Evolutionary conservation across 2,797 vertebrate genomes (phyloP).

Genomic region (Rhabdomys pumilio): DNA sequence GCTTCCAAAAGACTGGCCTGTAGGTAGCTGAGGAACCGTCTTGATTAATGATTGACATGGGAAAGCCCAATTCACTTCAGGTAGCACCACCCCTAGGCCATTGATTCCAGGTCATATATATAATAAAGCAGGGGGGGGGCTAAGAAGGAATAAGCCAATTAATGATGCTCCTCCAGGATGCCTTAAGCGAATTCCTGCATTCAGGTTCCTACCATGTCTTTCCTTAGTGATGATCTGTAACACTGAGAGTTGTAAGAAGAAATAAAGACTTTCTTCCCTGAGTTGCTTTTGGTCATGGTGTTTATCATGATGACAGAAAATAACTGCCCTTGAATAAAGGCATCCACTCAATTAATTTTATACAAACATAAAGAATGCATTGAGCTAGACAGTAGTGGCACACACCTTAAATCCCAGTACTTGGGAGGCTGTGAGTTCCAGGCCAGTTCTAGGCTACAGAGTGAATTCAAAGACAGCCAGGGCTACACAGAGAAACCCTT

Average conservation of each 20-base stretch:
- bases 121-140: neutral
- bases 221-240: neutral
- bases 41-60: neutral
- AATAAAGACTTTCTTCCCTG: neutral
- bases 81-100: neutral
- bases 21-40: neutral
- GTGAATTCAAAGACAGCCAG: neutral
- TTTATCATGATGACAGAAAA: neutral
- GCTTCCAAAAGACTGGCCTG: neutral
- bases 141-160: neutral
- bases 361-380: constrained; percentile 3
- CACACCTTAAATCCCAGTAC: neutral
- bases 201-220: neutral
- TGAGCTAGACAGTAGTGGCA: neutral
- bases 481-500: neutral
- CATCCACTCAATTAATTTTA: constrained; percentile 40
- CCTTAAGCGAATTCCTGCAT: neutral
- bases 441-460: neutral
- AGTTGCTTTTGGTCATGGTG: neutral
- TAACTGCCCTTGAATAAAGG: constrained; percentile 39
- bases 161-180: neutral
- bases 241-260: neutral
- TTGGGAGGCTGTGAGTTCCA: neutral
- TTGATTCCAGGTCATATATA: neutral
- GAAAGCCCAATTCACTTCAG: neutral